Conservation (phyloP, 2,113 vertebrate species). For the Coturnix japonica region DNA sequence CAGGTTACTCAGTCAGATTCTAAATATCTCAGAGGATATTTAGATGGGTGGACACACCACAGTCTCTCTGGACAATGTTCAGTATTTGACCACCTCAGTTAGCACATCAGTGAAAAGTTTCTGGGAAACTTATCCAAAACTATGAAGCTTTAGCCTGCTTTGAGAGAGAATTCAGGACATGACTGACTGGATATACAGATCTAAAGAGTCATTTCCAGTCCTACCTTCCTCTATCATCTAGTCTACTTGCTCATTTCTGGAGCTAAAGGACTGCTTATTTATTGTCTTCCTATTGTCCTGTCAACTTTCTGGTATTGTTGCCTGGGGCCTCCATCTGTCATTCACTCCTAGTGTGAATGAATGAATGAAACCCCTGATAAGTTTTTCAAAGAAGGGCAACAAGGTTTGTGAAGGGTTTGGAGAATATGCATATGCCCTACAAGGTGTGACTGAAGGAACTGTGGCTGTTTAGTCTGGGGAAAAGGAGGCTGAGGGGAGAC, state of each 20-base stretch:
- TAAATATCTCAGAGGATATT: background rate
- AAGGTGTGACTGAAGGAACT: too few species aligned
- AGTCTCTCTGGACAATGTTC: background rate
- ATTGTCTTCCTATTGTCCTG: background rate
- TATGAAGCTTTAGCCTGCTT: rapidly evolving
- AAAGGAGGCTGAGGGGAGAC: too few species aligned
- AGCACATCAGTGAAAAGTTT: background rate
- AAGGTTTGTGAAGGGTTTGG: too few species aligned
- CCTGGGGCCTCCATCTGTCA: background rate
- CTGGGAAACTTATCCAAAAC: background rate
- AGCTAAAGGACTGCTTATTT: background rate
- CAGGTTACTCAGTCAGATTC: background rate
- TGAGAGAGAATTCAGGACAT: background rate
- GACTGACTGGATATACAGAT: background rate
- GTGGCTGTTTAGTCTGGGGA: too few species aligned
- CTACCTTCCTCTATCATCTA: background rate
- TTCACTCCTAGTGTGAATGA: background rate
- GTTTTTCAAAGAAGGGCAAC: background rate
- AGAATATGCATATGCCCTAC: too few species aligned
- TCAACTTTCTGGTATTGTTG: background rate
- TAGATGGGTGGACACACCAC: background rate
- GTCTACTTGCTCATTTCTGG: background rate
- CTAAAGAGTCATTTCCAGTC: background rate
- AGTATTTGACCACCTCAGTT: background rate
- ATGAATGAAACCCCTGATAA: background rate